Evolutionary conservation across 2,113 vertebrate species (phyloP).

Genomic region (Myocastor coypus): DNA sequence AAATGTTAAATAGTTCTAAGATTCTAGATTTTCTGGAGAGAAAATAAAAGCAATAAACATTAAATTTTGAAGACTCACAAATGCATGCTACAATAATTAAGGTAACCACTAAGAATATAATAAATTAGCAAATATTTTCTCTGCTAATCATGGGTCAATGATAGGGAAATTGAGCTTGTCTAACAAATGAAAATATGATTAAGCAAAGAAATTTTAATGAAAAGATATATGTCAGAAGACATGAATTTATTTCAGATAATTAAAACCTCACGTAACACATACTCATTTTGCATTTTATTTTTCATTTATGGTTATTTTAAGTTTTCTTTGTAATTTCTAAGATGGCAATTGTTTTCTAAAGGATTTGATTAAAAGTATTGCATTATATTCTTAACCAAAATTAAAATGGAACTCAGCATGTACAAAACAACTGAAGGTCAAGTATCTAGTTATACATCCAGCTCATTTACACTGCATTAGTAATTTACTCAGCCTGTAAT

Average conservation of each 20-base stretch:
- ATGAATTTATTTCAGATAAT: constrained; percentile 26
- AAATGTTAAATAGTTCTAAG: constrained; percentile 12
- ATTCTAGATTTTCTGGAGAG: constrained; percentile 51
- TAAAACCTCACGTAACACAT: constrained; percentile 42
- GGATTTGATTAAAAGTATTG: constrained; percentile 35
- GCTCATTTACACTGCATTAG: constrained; percentile 66
- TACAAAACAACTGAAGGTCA: constrained; percentile 40
- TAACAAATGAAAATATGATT: constrained; percentile 45
- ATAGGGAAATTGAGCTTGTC: constrained; percentile 6
- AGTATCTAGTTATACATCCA: constrained; percentile 47
- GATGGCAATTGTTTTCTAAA: constrained; percentile 42
- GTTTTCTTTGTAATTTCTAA: constrained; percentile 52
- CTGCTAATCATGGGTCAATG: not conserved
- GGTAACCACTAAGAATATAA: not conserved
- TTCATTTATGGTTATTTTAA: not conserved
- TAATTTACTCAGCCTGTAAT: constrained; percentile 75
- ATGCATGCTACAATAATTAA: not conserved
- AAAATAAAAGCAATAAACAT: constrained; percentile 6
- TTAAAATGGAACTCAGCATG: constrained; percentile 36
- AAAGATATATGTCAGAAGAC: constrained; percentile 22
- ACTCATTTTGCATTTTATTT: constrained; percentile 24
- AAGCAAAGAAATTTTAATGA: constrained; percentile 55
- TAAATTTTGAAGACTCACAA: constrained; percentile 62
- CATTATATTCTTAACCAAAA: constrained; percentile 57
- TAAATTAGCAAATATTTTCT: constrained; percentile 41